Percentiles rank a stretch among this genome's conserved stretches.
These are phyloP conservation scores for Drosophila bunnanda DNA, from an alignment of 2,888 invertebrate species.

Conservation along the genomic window DNA sequence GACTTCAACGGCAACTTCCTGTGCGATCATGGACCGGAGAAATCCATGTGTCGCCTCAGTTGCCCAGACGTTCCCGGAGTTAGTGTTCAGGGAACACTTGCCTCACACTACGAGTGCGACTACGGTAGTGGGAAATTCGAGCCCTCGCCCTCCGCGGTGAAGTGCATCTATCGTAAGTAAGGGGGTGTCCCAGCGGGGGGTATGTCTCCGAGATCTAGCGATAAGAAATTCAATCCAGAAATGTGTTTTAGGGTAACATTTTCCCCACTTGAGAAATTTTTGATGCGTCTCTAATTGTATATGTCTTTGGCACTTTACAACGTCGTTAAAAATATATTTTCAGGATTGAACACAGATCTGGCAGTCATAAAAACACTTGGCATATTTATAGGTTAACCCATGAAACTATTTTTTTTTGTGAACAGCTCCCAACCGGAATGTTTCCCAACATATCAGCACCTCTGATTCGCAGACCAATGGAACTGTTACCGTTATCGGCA, in stretches of 20 bases:
- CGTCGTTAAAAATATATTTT: not conserved
- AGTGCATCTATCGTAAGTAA: conserved; percentile 16
- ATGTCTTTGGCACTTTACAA: not conserved
- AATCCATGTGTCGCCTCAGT: conserved; percentile 1
- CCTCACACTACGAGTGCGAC: conserved; percentile 3
- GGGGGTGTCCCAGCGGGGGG: not conserved
- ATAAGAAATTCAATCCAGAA: conserved; percentile 4
- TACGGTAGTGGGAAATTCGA: conserved; percentile 4
- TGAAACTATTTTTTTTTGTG: not conserved
- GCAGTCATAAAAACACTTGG: not conserved
- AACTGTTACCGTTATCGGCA: not conserved
- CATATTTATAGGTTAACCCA: not conserved
- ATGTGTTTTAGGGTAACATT: not conserved
- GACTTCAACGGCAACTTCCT: conserved; percentile 9
- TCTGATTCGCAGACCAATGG: conserved; percentile 14
- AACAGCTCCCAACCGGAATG: not conserved
- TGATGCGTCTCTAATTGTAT: not conserved
- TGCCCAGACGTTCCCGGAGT: conserved; percentile 4
- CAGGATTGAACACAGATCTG: no score
- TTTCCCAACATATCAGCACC: conserved; percentile 9
- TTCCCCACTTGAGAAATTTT: not conserved
- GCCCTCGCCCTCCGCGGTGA: conserved; percentile 2
- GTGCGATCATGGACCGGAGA: conserved; percentile 4
- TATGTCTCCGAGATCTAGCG: not conserved
- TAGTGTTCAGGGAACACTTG: conserved; percentile 3